A percentile compares a stretch with the other conserved stretches of the same genome.
phyloP scores from a whole-genome alignment of 2,888 invertebrate genomes.

The Callyntrura sp. region DNA sequence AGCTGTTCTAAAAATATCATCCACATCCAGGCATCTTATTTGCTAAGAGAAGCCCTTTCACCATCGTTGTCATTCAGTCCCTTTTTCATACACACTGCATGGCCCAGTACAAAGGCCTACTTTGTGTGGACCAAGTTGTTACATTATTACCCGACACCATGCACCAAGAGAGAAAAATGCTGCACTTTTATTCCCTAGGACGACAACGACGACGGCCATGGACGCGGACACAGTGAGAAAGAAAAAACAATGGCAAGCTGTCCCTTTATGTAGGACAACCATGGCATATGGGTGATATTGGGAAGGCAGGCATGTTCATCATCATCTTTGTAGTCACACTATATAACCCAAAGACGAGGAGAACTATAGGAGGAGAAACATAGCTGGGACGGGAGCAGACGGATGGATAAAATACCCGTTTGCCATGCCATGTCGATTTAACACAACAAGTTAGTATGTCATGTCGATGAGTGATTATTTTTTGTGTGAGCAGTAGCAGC shows the following conservation, averaged over 20 bases:
- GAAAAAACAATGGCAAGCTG: constrained; percentile 13
- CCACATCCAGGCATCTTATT: neutral
- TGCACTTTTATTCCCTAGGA: constrained; percentile 28
- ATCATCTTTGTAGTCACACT: neutral
- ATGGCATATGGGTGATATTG: neutral
- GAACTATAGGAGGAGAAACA: no score
- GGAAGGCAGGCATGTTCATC: constrained; percentile 23
- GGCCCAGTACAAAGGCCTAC: constrained; percentile 24
- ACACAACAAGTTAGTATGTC: constrained; percentile 34
- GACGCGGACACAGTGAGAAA: no score
- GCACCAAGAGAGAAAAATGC: no score
- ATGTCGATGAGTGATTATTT: constrained; percentile 41
- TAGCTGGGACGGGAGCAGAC: no score
- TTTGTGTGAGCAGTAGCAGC: neutral
- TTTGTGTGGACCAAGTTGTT: constrained; percentile 43
- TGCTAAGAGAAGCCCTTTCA: constrained; percentile 57
- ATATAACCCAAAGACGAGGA: no score
- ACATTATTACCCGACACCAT: constrained; percentile 31
- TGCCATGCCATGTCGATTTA: constrained; percentile 48
- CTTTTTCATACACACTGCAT: no score
- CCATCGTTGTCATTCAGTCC: constrained; percentile 42
- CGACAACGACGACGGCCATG: no score
- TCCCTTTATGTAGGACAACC: constrained; percentile 11
- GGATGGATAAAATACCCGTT: constrained; percentile 59
- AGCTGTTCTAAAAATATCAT: no score